phyloP scores from a whole-genome alignment of 2,113 vertebrate species.

The Philantomba maxwellii region DNA sequence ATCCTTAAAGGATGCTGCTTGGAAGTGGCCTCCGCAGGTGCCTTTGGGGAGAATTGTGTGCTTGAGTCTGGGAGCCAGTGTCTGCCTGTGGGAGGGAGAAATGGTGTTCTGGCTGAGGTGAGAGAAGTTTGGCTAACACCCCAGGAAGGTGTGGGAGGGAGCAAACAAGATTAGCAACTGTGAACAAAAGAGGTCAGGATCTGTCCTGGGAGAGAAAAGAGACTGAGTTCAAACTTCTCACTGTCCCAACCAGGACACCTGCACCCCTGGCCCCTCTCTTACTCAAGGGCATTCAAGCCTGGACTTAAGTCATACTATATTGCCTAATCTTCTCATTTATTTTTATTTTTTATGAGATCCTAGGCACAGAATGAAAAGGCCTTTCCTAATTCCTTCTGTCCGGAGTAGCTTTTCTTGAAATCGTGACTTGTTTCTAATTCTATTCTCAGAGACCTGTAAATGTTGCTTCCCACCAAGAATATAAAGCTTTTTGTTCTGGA shows the following conservation, averaged over 20 bases:
- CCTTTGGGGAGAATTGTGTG: constrained; percentile 77
- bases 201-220: not conserved
- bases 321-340: constrained; percentile 34
- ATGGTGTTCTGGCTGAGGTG: not conserved
- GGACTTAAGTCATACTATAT: not conserved
- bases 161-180: constrained; percentile 54
- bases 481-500: not conserved
- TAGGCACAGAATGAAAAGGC: constrained; percentile 23
- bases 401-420: constrained; percentile 42
- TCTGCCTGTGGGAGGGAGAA: constrained; percentile 66
- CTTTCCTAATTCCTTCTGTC: constrained; percentile 25
- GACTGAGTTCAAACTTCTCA: not conserved
- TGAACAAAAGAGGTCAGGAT: constrained; percentile 50
- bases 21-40: constrained; percentile 73
- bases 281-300: constrained; percentile 45
- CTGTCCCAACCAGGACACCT: not conserved
- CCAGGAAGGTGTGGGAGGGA: constrained; percentile 32
- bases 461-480: constrained; percentile 13
- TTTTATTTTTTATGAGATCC: not conserved
- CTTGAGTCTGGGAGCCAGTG: constrained; percentile 68
- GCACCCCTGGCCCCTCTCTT: constrained; percentile 11
- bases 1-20: constrained; percentile 59
- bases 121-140: not conserved
- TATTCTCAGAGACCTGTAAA: constrained; percentile 23
- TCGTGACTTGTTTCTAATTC: constrained; percentile 19